Base-by-base conservation (phyloP, 2,113 vertebrate genomes). In the Sisor rabdophorus region DNA sequence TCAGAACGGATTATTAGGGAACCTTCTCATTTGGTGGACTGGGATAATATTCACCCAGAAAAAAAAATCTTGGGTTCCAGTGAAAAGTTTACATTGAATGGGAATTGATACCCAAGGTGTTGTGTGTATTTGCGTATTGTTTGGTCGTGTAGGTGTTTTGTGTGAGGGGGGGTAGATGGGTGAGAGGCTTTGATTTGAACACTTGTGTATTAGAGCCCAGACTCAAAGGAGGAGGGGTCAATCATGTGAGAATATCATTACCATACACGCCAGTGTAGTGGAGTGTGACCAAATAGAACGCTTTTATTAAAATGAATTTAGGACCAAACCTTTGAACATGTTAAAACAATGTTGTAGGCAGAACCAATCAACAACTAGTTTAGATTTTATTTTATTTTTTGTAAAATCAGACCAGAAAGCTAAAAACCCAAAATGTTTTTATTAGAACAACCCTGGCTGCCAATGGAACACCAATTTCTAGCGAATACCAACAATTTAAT, bases 121-220 rank as follows among this genome's bases (percentile, higher is more conserved):
- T 68, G 36, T 58, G 16, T 65, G 50, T 8, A 53, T 89, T 89
- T 89, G 91, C 86, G 88, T 89, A 26, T 68, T 68, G 64, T 48
- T 24, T 24, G 40, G 36, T 88, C 52, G 58, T 30, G 81, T 76
- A 77, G 56, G 91, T 89, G 87, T 24, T 68, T 9, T 48, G 64
- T 55, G 78, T 54, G 65, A 6, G 63, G 48, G 82, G 77, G 78
- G 73, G 79, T 73, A 26, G 61, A 52, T 19, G 85, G 87, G 90
- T 91, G 89, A 36, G 71, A 74, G 80, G 54, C 93, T 95, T 94
- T 94, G 92, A 93, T 92, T 92, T 85, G 80, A 72, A 84, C 65
- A 77, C 79, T 89, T 94, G 93, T 94, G 92, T 93, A 93, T 94
- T 92, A 89, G 88, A 86, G 85, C 84, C 79, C 88, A 90, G 91